phyloP scores from a whole-genome alignment of 2,888 invertebrate species.

The Sarcophaga variegata region DNA sequence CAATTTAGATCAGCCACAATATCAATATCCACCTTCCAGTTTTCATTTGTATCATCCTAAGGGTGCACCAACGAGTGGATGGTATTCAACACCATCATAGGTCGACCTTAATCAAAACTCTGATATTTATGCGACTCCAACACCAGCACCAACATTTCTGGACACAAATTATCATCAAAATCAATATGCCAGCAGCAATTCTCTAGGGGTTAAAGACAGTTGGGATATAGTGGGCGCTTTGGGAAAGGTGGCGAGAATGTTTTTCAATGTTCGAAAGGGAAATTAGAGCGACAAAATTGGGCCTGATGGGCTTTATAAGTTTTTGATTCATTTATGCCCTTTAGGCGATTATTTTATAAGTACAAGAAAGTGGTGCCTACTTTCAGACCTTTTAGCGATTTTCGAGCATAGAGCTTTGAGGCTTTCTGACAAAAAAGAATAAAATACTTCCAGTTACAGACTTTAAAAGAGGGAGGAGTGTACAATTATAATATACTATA shows the following conservation, averaged over 20 bases:
- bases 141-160: slow-evolving; percentile 59
- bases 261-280: slow-evolving; percentile 77
- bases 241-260: slow-evolving; percentile 79
- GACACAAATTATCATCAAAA: slow-evolving; percentile 46
- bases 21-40: slow-evolving; percentile 91
- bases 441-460: no score
- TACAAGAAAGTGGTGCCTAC: no score
- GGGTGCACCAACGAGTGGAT: slow-evolving; percentile 87
- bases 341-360: no score
- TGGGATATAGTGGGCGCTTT: slow-evolving; percentile 79
- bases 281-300: slow-evolving; percentile 54
- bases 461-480: no score
- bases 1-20: slow-evolving; percentile 90
- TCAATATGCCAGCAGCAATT: slow-evolving; percentile 54
- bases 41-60: slow-evolving; percentile 92
- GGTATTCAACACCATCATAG: slow-evolving; percentile 91
- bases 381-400: no score
- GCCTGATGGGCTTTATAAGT: no score
- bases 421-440: no score
- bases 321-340: no score
- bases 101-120: slow-evolving; percentile 72
- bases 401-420: no score
- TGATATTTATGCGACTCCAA: slow-evolving; percentile 36
- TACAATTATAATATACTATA: no score
- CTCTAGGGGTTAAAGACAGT: slow-evolving; percentile 70